phyloP scores from a whole-genome alignment of 2,113 vertebrate species.

The Erinaceus europaeus region DNA sequence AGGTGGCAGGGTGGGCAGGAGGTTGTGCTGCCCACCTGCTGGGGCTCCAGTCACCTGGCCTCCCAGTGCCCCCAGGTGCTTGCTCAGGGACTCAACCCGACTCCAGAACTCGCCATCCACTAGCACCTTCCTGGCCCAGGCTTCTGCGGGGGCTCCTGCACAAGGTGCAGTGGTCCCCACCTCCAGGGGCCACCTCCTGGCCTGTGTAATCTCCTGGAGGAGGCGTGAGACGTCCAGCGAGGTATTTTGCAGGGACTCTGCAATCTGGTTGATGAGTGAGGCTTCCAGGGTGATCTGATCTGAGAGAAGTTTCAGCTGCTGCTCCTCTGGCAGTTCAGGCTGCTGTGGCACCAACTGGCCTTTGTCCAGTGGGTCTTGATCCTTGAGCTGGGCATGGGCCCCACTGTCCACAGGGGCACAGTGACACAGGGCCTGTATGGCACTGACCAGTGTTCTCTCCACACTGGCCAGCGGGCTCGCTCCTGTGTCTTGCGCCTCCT shows the following conservation, averaged over 20 bases:
- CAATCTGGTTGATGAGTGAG: slow-evolving; percentile 90
- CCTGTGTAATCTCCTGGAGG: slow-evolving; percentile 85
- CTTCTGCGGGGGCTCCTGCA: slow-evolving; percentile 83
- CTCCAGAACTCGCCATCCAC: slow-evolving; percentile 91
- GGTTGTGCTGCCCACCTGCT: slow-evolving; percentile 56
- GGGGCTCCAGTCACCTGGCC: slow-evolving; percentile 56
- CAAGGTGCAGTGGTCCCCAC: slow-evolving; percentile 53
- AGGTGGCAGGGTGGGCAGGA: slow-evolving; percentile 75
- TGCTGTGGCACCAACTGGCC: not conserved
- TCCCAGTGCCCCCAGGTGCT: slow-evolving; percentile 64
- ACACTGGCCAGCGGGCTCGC: slow-evolving; percentile 83
- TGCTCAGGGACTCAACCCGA: slow-evolving; percentile 86
- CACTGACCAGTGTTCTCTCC: slow-evolving; percentile 83
- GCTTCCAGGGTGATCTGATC: slow-evolving; percentile 91
- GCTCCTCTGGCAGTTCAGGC: slow-evolving; percentile 67
- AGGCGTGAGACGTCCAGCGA: slow-evolving; percentile 85
- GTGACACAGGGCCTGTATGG: slow-evolving; percentile 83
- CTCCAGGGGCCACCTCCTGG: slow-evolving; percentile 76
- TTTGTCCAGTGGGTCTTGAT: not conserved
- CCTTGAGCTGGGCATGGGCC: not conserved
- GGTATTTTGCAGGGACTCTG: slow-evolving; percentile 87
- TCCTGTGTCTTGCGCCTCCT: slow-evolving; percentile 77
- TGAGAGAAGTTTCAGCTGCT: slow-evolving; percentile 86
- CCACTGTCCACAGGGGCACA: slow-evolving; percentile 35
- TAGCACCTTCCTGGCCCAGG: slow-evolving; percentile 90